These are phyloP conservation scores for Caenorhabditis japonica DNA, from an alignment of 2,888 invertebrate genomes.

Conservation along the genomic window DNA sequence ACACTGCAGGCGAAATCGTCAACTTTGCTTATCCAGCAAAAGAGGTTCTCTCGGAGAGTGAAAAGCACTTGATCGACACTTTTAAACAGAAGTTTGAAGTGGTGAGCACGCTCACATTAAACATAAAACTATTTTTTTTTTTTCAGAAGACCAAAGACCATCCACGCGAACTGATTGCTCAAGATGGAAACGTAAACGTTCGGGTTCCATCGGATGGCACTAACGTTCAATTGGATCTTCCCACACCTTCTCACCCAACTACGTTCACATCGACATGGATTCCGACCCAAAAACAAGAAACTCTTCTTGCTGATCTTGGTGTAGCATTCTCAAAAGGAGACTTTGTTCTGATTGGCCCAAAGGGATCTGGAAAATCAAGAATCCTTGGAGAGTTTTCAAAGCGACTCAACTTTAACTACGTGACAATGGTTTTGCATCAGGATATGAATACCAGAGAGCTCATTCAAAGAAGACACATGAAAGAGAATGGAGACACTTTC, in stretches of 20 bases:
- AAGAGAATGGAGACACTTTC: slow-evolving; percentile 90
- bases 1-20: slow-evolving; percentile 84
- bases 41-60: slow-evolving; percentile 86
- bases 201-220: background rate
- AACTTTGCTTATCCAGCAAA: slow-evolving; percentile 88
- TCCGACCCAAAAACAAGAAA: slow-evolving; percentile 86
- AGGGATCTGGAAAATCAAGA: slow-evolving; percentile 91
- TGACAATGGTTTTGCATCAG: slow-evolving; percentile 89
- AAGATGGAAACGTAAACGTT: background rate
- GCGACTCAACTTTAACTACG: slow-evolving; percentile 85
- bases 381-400: slow-evolving; percentile 86
- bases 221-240: slow-evolving; percentile 8
- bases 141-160: slow-evolving; percentile 27
- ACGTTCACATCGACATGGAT: slow-evolving; percentile 79
- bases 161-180: slow-evolving; percentile 4
- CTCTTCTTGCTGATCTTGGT: slow-evolving; percentile 85
- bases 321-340: slow-evolving; percentile 87
- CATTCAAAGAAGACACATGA: slow-evolving; percentile 90
- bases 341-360: slow-evolving; percentile 86
- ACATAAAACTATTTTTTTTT: background rate
- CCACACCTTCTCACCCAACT: slow-evolving; percentile 20
- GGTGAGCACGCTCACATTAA: slow-evolving; percentile 5
- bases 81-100: slow-evolving; percentile 66
- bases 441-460: slow-evolving; percentile 96
- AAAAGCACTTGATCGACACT: slow-evolving; percentile 83